phyloP scores from a whole-genome alignment of 2,888 invertebrate genomes.

The Phengaris arion region DNA sequence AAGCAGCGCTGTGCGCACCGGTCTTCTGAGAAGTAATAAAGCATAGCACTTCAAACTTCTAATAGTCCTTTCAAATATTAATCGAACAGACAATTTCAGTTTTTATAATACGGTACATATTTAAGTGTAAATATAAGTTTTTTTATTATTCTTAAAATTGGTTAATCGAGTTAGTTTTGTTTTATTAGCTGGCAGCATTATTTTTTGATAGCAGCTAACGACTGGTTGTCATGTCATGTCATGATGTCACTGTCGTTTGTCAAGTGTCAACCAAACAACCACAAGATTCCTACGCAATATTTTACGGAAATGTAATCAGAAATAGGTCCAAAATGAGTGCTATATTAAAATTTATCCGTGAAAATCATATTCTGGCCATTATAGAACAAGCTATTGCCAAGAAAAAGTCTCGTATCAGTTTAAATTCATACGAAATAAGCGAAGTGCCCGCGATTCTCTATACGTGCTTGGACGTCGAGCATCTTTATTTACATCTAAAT shows the following conservation, averaged over 20 bases:
- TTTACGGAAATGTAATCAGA: slow-evolving; percentile 57
- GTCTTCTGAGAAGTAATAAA: not conserved
- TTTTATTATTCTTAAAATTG: not conserved
- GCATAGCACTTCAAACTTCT: not conserved
- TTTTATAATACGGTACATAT: not conserved
- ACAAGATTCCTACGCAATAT: slow-evolving; percentile 58
- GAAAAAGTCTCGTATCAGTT: slow-evolving; percentile 79
- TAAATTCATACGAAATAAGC: slow-evolving; percentile 82
- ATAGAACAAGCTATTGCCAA: slow-evolving; percentile 82
- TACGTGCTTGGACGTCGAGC: slow-evolving; percentile 78
- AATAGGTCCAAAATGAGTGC: slow-evolving; percentile 79
- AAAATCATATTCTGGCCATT: slow-evolving; percentile 83
- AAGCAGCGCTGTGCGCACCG: not conserved
- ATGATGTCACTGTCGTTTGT: not conserved
- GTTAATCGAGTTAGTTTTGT: not conserved
- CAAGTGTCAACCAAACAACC: slow-evolving; percentile 39
- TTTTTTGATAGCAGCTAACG: slow-evolving; percentile 37
- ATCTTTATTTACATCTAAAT: slow-evolving; percentile 83
- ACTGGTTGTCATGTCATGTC: too few species aligned
- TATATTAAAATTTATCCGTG: slow-evolving; percentile 83
- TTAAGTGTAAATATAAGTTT: not conserved
- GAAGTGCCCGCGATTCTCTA: slow-evolving; percentile 80
- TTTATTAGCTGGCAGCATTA: not conserved
- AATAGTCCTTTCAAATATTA: not conserved
- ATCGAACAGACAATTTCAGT: not conserved